Percentiles rank a stretch among this genome's conserved stretches.
phyloP scores from a whole-genome alignment of 2,797 vertebrate species.

The Peromyscus nudipes region DNA sequence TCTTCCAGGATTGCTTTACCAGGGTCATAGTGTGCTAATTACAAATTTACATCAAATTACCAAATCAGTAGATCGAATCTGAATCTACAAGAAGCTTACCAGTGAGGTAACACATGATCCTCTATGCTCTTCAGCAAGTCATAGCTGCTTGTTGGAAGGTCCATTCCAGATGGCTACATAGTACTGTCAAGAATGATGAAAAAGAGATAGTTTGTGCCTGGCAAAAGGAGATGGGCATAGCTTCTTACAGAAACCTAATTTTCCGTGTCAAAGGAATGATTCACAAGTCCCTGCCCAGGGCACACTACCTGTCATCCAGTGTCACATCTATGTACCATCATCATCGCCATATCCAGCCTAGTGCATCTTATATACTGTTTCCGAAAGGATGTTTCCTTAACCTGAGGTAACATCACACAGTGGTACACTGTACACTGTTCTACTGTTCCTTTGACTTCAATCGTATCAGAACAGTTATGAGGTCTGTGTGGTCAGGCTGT shows the following conservation, averaged over 20 bases:
- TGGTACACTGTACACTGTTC: background rate
- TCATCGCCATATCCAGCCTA: background rate
- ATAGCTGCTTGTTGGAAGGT: background rate
- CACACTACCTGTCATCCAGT: background rate
- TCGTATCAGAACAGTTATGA: background rate
- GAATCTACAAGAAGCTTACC: background rate
- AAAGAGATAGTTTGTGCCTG: background rate
- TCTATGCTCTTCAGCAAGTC: background rate
- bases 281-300: background rate
- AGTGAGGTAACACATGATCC: background rate
- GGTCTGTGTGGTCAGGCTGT: background rate
- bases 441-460: background rate
- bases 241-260: background rate
- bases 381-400: conserved; percentile 7
- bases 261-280: background rate
- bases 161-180: background rate
- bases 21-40: background rate
- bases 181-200: background rate
- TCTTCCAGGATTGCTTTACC: conserved; percentile 21
- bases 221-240: background rate
- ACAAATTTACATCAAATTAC: conserved; percentile 12
- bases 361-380: background rate
- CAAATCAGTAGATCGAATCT: background rate
- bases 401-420: background rate
- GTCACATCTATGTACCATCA: background rate